Evolutionary conservation across 92 coral and sea anemone genomes (phyloP).

Genomic region (Paramuricea clavata): DNA sequence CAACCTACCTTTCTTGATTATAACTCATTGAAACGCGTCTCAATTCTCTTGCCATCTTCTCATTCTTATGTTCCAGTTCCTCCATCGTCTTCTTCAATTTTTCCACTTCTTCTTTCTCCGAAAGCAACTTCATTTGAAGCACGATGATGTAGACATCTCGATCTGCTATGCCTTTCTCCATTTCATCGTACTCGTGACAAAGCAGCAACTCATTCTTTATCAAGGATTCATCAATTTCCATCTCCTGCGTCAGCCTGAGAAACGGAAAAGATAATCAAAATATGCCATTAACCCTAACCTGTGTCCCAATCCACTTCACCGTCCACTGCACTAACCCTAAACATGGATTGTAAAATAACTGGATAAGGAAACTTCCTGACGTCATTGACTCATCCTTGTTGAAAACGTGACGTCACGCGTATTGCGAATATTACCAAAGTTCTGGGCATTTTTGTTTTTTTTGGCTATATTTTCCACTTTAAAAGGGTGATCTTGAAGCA

Average conservation of each 20-base stretch:
- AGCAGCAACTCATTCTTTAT: conserved; percentile 74
- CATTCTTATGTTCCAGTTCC: conserved; percentile 34
- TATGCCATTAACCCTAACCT: no score
- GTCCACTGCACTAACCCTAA: no score
- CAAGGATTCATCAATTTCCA: conserved; percentile 76
- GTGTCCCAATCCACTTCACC: no score
- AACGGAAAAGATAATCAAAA: conserved; percentile 28
- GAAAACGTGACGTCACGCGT: no score
- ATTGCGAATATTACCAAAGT: no score
- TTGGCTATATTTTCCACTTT: no score
- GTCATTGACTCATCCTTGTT: no score
- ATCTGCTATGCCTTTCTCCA: conserved; percentile 82
- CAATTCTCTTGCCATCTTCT: conserved; percentile 18
- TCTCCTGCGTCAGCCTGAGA: conserved; percentile 61
- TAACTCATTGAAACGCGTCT: conserved; percentile 29
- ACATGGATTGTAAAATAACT: no score
- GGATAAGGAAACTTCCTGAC: no score
- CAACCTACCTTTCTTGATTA: conserved; percentile 29
- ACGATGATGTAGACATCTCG: conserved; percentile 90
- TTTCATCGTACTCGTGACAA: conserved; percentile 67
- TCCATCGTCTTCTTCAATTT: conserved; percentile 71
- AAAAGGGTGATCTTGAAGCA: no score
- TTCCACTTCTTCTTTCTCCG: conserved; percentile 86
- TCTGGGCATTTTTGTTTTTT: no score
- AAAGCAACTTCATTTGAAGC: conserved; percentile 89